phyloP scores from a whole-genome alignment of 2,113 vertebrate genomes.

The Shinisaurus crocodilurus region DNA sequence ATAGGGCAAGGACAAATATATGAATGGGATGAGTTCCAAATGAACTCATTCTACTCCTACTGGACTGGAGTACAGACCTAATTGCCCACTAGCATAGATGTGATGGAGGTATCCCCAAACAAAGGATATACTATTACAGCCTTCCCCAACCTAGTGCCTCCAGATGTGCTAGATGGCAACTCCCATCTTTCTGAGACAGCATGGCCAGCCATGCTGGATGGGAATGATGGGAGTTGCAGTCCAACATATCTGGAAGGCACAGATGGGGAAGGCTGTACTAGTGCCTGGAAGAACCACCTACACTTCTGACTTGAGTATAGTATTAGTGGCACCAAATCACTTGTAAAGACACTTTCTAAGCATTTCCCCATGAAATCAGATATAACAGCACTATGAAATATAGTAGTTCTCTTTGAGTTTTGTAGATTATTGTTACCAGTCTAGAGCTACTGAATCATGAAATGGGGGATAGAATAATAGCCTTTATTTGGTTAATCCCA shows the following conservation, averaged over 20 bases:
- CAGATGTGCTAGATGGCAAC: too few relatives aligned
- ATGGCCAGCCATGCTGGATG: too few relatives aligned
- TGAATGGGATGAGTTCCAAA: background rate
- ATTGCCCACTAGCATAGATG: background rate
- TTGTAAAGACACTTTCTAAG: constrained; percentile 5
- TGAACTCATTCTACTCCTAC: too few relatives aligned
- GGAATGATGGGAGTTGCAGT: too few relatives aligned
- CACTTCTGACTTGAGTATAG: background rate
- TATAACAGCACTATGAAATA: background rate
- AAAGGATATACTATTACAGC: background rate
- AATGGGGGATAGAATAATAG: background rate
- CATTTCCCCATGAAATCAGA: background rate
- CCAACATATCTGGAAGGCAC: too few relatives aligned
- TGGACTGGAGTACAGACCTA: background rate
- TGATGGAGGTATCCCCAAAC: background rate
- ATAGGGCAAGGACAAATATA: background rate
- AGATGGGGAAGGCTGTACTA: background rate
- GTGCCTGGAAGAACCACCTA: background rate
- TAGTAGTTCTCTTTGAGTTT: background rate
- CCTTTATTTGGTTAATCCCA: constrained; percentile 14
- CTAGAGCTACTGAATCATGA: background rate
- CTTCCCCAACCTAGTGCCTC: too few relatives aligned
- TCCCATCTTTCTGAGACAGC: too few relatives aligned
- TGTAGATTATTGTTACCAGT: background rate
- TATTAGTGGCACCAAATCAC: background rate